Evolutionary conservation across 2,888 invertebrate species (phyloP).

Genomic region (Cataglyphis altisquamis): DNA sequence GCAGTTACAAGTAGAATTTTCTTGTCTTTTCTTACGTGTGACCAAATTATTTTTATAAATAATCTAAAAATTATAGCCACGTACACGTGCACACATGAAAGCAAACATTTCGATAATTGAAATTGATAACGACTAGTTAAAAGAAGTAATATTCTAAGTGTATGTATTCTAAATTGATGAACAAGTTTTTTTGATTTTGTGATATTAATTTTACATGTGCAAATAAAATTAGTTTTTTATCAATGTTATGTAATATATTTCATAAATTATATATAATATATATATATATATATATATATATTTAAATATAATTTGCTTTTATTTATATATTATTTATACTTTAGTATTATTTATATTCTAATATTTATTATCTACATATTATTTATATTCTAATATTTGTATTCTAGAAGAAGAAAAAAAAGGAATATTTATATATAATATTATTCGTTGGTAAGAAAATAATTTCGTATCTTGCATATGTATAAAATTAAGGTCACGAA

Average conservation of each 20-base stretch:
- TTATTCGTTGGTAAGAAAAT: no score
- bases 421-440: no score
- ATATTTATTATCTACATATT: no score
- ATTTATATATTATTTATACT: neutral
- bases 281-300: neutral
- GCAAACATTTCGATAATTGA: neutral
- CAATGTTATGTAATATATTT: neutral
- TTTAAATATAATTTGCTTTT: neutral
- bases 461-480: no score
- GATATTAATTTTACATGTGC: no score
- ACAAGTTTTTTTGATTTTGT: neutral
- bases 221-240: no score
- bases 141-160: neutral
- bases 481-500: no score
- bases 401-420: no score
- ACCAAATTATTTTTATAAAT: slow-evolving; percentile 13
- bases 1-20: slow-evolving; percentile 52
- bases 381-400: no score
- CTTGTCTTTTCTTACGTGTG: neutral
- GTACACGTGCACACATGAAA: neutral
- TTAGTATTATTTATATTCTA: no score
- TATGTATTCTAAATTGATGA: neutral
- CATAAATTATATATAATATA: neutral
- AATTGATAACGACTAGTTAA: neutral
- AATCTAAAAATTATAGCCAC: neutral